Evolutionary conservation across 2,113 vertebrate species (phyloP), one percentile per base, ranked within the genome.

Genomic region (Thalassarche chlororhynchos): DNA sequence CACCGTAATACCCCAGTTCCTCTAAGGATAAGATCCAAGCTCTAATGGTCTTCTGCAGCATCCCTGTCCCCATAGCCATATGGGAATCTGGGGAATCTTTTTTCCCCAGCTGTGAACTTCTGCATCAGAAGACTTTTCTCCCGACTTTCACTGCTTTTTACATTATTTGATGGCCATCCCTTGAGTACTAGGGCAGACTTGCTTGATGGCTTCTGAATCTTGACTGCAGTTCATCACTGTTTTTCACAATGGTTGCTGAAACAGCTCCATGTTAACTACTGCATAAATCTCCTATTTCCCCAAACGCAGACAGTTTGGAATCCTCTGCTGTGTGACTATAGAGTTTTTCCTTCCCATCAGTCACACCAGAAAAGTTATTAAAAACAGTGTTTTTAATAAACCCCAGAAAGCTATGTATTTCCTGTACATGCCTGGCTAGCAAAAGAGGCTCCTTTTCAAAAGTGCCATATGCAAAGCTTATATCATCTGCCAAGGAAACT

Each of bases 351-450:
- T 88, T 93, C 51, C 32, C 94, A 96, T 90, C 94, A 96, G 78
- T 97, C 93, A 84, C 60, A 90, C 62, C 77, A 96, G 74, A 88
- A 91, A 88, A 91, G 75, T 93, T 94, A 93, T 96, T 97, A 90
- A 95, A 96, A 94, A 7, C 74, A 90, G n/a, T 38, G 38, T 16
- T 91, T 96, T 97, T 91, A 95, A 96, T 94, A 93, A 97, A 91
- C 36, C 71, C 70, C 95, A 96, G 94, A 96, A 95, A 96, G 75
- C 47, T 77, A 24, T 88, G 78, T 38, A 70, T 87, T 97, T 95
- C 89, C 95, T 93, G 84, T 83, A 85, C 70, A 91, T 77, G 89
- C 24, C 62, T 96, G 84, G 70, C 82, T 66, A 81, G 64, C 26
- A 86, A 88, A 60, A 72, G 71, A 84, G 58, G 24, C 13, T 93